Base-by-base conservation (phyloP, 2,888 invertebrate species). In the Drosophila cracens region DNA sequence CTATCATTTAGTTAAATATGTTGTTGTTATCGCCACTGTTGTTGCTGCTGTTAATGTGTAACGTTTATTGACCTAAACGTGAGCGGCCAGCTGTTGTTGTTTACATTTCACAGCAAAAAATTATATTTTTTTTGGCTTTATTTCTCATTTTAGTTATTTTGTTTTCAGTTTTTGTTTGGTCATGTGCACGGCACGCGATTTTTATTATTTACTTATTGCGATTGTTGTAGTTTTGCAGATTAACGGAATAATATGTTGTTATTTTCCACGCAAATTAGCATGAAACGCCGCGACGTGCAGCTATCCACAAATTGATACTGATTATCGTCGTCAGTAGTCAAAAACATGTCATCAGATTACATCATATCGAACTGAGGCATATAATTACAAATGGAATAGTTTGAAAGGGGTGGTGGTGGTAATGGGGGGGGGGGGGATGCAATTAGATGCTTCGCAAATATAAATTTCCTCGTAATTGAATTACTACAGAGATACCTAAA, bases 41-140 rank as follows among this genome's bases (percentile, higher is more conserved):
- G 54, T 51, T 77, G 53, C 49, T 58, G 36, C 40, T 70, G 81
- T 61, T 69, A 63, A 67, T 69, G 62, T 74, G 76, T 63, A 83
- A 81, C 84, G 81, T 87, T 86, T 88, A 82, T 87, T 89, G 88
- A 89, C 80, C 89, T 69, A 79, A 72, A 70, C 83, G 68, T 62
- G 48, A 36, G 64, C 31, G 33, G 13, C 4, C 43, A 43, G 38
- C 7, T 38, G 36, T 36, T 64, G 54, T 49, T 63, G 58, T 57
- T 74, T 65, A 46, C 49, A 59, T 70, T 62, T 75, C 56, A 64
- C 43, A 63, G 31, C 52, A 43, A 13, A 36, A 66, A 51, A 61
- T 53, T 25, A 71, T 76, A 52, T 46, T 56, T 46, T 56, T 53
- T 40, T 57, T 10, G n/a, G 13, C 0, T 33, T 56, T 29, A 43